Evolutionary conservation across 2,888 invertebrate genomes (phyloP), one percentile per base, ranked within the genome.

Genomic region (Pristionchus exspectatus): DNA sequence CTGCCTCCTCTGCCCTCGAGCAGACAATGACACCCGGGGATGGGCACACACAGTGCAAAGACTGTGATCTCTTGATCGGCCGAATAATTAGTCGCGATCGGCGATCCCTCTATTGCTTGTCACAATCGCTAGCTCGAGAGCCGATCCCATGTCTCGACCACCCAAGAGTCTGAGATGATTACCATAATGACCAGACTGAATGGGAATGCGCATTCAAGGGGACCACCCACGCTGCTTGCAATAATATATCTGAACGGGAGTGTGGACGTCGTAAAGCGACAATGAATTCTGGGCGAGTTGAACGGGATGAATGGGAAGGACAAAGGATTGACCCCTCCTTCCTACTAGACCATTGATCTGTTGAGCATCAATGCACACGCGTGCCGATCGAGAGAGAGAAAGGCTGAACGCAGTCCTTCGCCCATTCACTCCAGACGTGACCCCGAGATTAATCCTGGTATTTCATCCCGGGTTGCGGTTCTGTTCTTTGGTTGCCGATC

Each of bases 21-120:
- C 74, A 44, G 21, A 77, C 77, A 50, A 81, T 77, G 44, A 38
- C 14, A 77, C 38, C n/a, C 44, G 44, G 27, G 14, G n/a, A 50
- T 54, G 38, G 50, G 44, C 50, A 27, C 38, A n/a, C 38, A 21
- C 77, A 77, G 63, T 21, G 30, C 27, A 30, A 5, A 27, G 44
- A 24, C 50, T 81, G n/a, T n/a, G 81, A 81, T 81, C 81, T 81
- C 81, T 81, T 54, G 81, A 50, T 81, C n/a, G 81, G 50, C 24
- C 44, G 81, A 50, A 81, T 81, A 81, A 81, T 81, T 81, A 81
- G 81, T 81, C 81, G 50, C 3, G 50, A 81, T 69, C 69, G 69
- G 69, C 27, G 30, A 38, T 38, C 74, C 38, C 16, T 18, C 12
- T 30, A 27, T 30, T 24, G 33, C 69, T 30, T 38, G 33, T 18